These are phyloP conservation scores for Cassiopea xamachana DNA, from an alignment of 30 jellyfish, hydroid and myxozoan species.

Conservation along the genomic window DNA sequence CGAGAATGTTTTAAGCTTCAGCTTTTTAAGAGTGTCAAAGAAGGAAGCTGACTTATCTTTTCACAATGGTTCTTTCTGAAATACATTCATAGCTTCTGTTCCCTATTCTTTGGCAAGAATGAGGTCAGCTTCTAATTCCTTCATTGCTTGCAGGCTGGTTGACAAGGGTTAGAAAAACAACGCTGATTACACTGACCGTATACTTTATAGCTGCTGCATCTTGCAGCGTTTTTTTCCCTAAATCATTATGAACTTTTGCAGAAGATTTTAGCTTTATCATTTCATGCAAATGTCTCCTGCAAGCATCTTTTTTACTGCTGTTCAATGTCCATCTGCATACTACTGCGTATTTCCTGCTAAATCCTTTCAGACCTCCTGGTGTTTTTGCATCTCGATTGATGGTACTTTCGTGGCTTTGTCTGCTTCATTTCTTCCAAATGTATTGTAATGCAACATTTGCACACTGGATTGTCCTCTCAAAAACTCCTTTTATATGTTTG, in stretches of 20 bases:
- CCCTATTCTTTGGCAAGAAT: conserved; percentile 31
- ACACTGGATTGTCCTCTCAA: conserved; percentile 31
- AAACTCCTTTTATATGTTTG: conserved; percentile 28
- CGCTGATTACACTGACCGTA: not conserved
- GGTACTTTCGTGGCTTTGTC: conserved; percentile 44
- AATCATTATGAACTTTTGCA: conserved; percentile 4
- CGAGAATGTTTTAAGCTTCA: conserved; percentile 31
- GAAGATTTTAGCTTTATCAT: not conserved
- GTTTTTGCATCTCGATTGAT: conserved; percentile 60
- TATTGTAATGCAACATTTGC: conserved; percentile 41
- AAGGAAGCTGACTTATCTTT: conserved; percentile 25
- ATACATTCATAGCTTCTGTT: conserved; percentile 36
- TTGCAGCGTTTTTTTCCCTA: conserved; percentile 16
- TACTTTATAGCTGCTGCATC: conserved; percentile 26
- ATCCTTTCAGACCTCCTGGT: conserved; percentile 43
- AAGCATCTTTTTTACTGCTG: conserved; percentile 11
- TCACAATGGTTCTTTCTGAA: conserved; percentile 12
- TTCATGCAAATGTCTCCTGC: not conserved
- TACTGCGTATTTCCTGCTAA: conserved; percentile 18
- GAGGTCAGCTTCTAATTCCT: conserved; percentile 37
- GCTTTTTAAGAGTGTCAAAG: conserved; percentile 38
- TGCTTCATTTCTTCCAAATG: conserved; percentile 70
- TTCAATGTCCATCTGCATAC: conserved; percentile 39
- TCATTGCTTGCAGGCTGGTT: conserved; percentile 39
- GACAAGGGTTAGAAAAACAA: not conserved